These are phyloP conservation scores for Pollenia angustigena DNA, from an alignment of 2,888 invertebrate species.

Conservation along the genomic window DNA sequence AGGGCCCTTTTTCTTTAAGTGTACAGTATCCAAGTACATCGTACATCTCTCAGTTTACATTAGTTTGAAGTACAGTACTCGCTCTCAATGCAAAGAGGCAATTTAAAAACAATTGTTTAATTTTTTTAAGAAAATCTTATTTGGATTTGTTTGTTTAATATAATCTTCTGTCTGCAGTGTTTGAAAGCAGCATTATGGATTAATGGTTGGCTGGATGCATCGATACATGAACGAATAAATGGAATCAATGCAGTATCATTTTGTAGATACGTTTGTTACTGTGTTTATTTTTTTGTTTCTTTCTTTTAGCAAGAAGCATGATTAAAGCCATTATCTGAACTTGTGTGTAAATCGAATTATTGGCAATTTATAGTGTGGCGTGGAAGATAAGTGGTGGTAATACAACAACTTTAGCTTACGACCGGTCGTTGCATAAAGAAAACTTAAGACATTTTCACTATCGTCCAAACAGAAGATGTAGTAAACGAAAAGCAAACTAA, in stretches of 20 bases:
- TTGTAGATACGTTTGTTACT: not conserved
- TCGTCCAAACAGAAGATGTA: conserved; percentile 34
- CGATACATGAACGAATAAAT: conserved; percentile 17
- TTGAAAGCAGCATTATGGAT: conserved; percentile 41
- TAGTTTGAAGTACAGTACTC: conserved; percentile 51
- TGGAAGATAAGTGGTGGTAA: conserved; percentile 73
- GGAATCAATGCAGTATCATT: conserved; percentile 34
- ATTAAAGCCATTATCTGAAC: conserved; percentile 73
- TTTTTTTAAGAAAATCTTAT: conserved; percentile 80
- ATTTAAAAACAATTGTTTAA: conserved; percentile 71
- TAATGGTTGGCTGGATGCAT: conserved; percentile 27
- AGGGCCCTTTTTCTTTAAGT: conserved; percentile 23
- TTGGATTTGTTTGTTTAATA: conserved; percentile 83
- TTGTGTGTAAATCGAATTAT: conserved; percentile 83
- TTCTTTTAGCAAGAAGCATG: conserved; percentile 57
- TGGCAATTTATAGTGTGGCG: conserved; percentile 80
- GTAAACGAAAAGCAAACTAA: conserved; percentile 51
- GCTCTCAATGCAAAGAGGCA: conserved; percentile 49
- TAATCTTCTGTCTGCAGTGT: conserved; percentile 75
- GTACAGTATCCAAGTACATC: conserved; percentile 6
- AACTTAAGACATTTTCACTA: conserved; percentile 30
- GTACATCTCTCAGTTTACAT: conserved; percentile 8
- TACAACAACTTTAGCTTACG: conserved; percentile 43
- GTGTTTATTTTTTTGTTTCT: conserved; percentile 24
- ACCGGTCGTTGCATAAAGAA: conserved; percentile 39